Percentiles rank a stretch among this genome's conserved stretches.
Conservation (phyloP, 2,113 vertebrate species). For the Hyla sarda region DNA sequence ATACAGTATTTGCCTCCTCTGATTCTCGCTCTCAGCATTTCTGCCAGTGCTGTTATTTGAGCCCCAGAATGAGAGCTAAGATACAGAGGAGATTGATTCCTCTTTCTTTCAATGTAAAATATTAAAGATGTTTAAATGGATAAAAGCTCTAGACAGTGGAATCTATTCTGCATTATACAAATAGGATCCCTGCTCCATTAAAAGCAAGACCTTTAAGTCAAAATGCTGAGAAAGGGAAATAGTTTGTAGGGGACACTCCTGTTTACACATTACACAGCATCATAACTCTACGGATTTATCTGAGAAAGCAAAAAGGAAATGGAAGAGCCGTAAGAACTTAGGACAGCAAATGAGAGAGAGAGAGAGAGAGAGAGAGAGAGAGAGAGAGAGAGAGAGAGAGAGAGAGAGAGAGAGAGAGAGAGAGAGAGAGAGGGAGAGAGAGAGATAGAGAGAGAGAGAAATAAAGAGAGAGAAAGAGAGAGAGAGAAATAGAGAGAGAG, state of each 20-base stretch:
- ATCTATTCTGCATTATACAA: slow-evolving; percentile 61
- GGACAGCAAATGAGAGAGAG: background rate
- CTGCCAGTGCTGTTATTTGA: slow-evolving; percentile 47
- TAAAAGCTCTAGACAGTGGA: slow-evolving; percentile 61
- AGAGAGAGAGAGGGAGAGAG: no score
- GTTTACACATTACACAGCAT: slow-evolving; percentile 48
- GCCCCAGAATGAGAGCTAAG: slow-evolving; percentile 62
- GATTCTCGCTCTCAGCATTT: slow-evolving; percentile 43
- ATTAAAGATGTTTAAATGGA: slow-evolving; percentile 74
- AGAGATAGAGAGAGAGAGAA: no score
- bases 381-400: no score
- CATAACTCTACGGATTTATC: slow-evolving; percentile 20
- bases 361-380: no score
- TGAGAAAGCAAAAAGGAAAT: slow-evolving; percentile 1
- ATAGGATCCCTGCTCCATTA: slow-evolving; percentile 58
- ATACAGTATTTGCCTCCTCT: slow-evolving; percentile 40
- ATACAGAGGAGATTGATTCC: slow-evolving; percentile 71
- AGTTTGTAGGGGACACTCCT: slow-evolving; percentile 54
- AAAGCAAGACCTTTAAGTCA: slow-evolving; percentile 38
- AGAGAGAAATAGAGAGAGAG: no score
- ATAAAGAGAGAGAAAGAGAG: no score
- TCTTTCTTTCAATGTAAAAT: slow-evolving; percentile 69
- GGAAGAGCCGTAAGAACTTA: background rate
- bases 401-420: no score
- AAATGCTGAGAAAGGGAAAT: slow-evolving; percentile 55